Conservation (phyloP, 1,140 invertebrate species). For the Drosophila saltans region DNA sequence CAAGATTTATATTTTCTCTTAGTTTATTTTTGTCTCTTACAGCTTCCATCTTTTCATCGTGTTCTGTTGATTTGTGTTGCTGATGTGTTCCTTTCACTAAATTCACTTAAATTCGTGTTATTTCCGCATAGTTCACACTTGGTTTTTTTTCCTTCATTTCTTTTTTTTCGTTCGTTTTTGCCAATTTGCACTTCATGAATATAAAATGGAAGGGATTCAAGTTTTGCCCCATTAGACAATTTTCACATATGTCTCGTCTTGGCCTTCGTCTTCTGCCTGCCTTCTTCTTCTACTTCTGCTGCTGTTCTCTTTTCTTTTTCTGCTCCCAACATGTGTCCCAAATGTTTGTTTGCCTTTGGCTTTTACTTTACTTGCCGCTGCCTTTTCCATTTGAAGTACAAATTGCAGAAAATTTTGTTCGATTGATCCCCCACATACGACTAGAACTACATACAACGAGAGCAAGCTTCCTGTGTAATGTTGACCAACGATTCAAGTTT, state of each 20-base stretch:
- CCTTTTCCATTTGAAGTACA: conserved; percentile 11
- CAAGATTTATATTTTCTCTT: conserved; percentile 35
- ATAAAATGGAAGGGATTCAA: conserved; percentile 47
- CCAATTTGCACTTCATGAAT: conserved; percentile 81
- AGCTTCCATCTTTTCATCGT: conserved; percentile 9
- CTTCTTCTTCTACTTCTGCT: background rate
- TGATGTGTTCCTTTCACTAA: conserved; percentile 78
- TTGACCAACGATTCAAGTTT: conserved; percentile 48
- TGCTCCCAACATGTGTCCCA: conserved; percentile 32
- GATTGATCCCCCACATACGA: conserved; percentile 56
- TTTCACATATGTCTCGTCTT: conserved; percentile 65
- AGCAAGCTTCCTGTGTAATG: conserved; percentile 51
- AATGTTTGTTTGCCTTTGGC: conserved; percentile 46
- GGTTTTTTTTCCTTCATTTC: conserved; percentile 9
- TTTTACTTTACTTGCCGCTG: conserved; percentile 3
- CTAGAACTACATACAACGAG: conserved; percentile 8
- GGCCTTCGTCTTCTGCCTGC: conserved; percentile 14
- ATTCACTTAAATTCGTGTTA: conserved; percentile 79
- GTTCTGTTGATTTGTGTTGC: conserved; percentile 62
- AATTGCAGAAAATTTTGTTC: conserved; percentile 30
- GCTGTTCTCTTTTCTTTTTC: background rate
- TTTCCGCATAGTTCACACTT: conserved; percentile 74
- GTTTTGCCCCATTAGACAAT: conserved; percentile 75
- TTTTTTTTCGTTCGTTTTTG: conserved; percentile 49
- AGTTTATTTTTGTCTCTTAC: conserved; percentile 6